Base-by-base conservation (phyloP, 2,888 invertebrate genomes). In the Tetranychus piercei region DNA sequence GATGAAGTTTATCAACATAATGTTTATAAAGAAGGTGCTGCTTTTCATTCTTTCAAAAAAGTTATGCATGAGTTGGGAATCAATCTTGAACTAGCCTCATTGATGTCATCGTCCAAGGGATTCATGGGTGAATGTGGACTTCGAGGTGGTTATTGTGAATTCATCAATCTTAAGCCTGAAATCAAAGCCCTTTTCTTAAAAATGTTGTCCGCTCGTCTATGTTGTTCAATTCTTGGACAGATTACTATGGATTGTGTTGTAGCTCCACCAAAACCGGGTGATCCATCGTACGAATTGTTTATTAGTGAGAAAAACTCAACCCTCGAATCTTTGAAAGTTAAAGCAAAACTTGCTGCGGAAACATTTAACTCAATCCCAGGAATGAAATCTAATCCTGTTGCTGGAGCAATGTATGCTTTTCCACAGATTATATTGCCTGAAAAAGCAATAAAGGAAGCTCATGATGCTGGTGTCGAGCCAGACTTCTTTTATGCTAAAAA, bases 361-460 rank as follows among this genome's bases (percentile, higher is more conserved):
- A 88, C 92, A 0, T 90, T 99, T 82, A 96, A 95, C 84, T 85
- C 86, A 74, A 92, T 99, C 83, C 88, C 90, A 79, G 77, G 77
- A 6, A 80, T 83, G 75, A 79, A 79, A 71, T 94, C 94, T 80
- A 94, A 95, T 82, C 84, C 86, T 3, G 87, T 88, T 6, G 90
- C 89, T 89, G 89, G 99, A 20, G 95, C 99, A 6, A 97, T 99
- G 99, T 99, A 99, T 83, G 94, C 94, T 76, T 99, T 99, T 83
- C 99, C 99, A 0, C 86, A 87, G 80, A 85, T 99, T 76, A 85
- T 86, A 71, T 81, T 99, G 75, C 93, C 97, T 2, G 83, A 86
- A 72, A 90, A 89, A 81, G 96, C 94, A 0, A 85, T 94, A 66
- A 88, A 87, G 78, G 90, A 89, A 34, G 99, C 99, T 1, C 87